Evolutionary conservation across 2,797 vertebrate species (phyloP), one percentile per base, ranked within the genome.

Genomic region (Enteromius mattozi): DNA sequence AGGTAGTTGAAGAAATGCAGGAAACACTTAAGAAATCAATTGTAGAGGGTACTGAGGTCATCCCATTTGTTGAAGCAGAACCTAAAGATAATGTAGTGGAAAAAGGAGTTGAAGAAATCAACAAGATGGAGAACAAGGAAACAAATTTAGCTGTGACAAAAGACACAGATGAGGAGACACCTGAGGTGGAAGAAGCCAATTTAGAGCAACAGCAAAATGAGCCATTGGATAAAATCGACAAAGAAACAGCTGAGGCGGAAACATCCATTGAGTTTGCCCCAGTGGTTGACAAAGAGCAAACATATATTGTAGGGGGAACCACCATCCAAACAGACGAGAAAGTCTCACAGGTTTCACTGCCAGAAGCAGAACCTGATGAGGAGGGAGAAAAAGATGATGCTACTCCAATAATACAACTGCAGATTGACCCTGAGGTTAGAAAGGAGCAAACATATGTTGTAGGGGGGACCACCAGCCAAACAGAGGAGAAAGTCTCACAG

Each of bases 311-410:
- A 30, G 45, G 40, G 10, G 78, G n/a, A 1, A 47, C 27, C 19
- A 75, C 45, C 17, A 63, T 33, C 71, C 54, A 51, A 61, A 61
- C 30, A 56, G 35, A 30, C 19, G 24, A 59, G 47, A 70, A 83
- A 10, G 27, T 24, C 9, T 49, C 21, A 71, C 27, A 40, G 40
- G 63, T 33, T 21, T 10, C 16, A 45, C 24, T 68, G 37, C 14
- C 0, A 59, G 54, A 59, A 59, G 54, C 54, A n/a, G 54, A 59
- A 49, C 33, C 2, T 72, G n/a, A 17, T 24, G 66, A 51, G 33
- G 45, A 54, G 19, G 27, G 16, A 63, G 68, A 79, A 17, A 33
- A 49, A 33, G 75, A 17, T 30, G 16, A 49, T 42, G 45, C 12
- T 14, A 35, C 45, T 59, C 59, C 56, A 56, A 19, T 63, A 33